phyloP scores from a whole-genome alignment of 2,797 vertebrate species.

The Corythornis leucogaster region DNA sequence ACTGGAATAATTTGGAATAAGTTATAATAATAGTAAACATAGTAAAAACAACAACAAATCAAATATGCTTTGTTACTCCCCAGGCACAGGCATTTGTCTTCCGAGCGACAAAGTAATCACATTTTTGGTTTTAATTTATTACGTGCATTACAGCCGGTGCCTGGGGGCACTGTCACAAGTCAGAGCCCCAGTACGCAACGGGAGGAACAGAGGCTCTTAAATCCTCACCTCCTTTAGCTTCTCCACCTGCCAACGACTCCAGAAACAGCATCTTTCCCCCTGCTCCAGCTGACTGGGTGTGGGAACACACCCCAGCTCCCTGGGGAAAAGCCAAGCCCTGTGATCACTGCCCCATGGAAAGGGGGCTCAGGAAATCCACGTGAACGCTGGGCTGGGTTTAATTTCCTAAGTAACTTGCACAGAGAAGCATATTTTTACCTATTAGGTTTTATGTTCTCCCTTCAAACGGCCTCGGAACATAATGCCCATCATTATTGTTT shows the following conservation, averaged over 20 bases:
- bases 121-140: conserved; percentile 71
- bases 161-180: conserved; percentile 58
- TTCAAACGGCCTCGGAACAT: neutral
- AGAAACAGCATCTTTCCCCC: neutral
- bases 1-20: conserved; percentile 59
- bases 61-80: conserved; percentile 67
- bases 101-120: conserved; percentile 68
- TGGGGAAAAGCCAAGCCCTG: neutral
- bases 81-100: conserved; percentile 68
- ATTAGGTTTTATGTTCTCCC: neutral
- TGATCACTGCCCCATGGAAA: neutral
- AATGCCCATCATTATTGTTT: neutral
- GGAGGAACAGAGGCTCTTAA: conserved; percentile 53
- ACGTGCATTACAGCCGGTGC: conserved; percentile 34
- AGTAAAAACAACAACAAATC: conserved; percentile 68
- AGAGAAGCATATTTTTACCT: neutral
- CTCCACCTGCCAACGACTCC: conserved; percentile 24
- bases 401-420: neutral
- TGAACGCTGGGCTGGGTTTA: neutral
- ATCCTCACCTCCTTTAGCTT: conserved; percentile 57
- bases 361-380: neutral
- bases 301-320: neutral
- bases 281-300: neutral
- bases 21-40: conserved; percentile 68
- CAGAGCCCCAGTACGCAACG: neutral